Percentiles rank a stretch among this genome's conserved stretches.
These are phyloP conservation scores for Callipepla californica DNA, from an alignment of 2,113 vertebrate genomes.

Conservation along the genomic window DNA sequence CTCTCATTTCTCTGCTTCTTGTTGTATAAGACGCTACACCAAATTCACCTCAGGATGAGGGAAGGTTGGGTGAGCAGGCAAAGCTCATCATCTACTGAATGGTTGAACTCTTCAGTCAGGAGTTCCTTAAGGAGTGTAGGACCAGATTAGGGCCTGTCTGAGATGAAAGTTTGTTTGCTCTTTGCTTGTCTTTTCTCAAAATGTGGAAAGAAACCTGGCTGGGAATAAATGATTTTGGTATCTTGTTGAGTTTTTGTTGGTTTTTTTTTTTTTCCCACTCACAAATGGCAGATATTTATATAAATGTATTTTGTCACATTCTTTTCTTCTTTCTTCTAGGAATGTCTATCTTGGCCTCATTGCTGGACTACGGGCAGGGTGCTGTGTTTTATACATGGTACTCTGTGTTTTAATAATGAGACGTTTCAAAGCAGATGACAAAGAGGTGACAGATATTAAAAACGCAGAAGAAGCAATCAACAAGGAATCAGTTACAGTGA, in stretches of 20 bases:
- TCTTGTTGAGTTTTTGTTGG: neutral
- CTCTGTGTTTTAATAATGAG: conserved; percentile 61
- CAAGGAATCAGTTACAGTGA: neutral
- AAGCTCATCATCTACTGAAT: neutral
- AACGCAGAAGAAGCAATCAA: neutral
- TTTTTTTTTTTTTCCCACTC: neutral
- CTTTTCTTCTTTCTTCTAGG: neutral
- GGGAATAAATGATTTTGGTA: neutral
- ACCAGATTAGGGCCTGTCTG: neutral
- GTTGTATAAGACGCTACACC: neutral
- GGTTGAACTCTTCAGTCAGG: neutral
- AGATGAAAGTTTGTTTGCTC: neutral
- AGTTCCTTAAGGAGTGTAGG: neutral
- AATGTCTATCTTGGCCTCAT: conserved; percentile 67
- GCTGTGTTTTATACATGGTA: conserved; percentile 55
- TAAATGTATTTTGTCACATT: neutral
- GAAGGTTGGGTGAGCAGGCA: neutral
- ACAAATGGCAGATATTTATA: neutral
- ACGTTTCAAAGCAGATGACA: conserved; percentile 36
- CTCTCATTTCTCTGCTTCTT: neutral
- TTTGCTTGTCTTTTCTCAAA: neutral
- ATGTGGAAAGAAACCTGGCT: neutral
- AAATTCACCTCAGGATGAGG: neutral
- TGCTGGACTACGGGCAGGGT: conserved; percentile 46
- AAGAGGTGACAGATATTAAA: neutral